Percentiles rank a stretch among this genome's conserved stretches.
Conservation (phyloP, 2,888 invertebrate genomes). For the Mythimna albipuncta region DNA sequence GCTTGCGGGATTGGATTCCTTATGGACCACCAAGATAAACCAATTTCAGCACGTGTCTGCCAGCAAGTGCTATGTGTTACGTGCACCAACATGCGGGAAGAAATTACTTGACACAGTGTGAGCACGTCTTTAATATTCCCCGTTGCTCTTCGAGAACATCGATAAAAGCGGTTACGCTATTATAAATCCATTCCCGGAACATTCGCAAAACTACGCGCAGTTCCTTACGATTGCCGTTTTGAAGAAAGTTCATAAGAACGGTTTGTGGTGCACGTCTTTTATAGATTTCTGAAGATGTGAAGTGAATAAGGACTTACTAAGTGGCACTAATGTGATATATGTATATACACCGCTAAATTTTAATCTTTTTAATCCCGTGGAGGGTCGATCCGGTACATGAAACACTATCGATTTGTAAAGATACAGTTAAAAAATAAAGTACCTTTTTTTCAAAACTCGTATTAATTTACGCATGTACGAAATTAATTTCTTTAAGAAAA, state of each 20-base stretch:
- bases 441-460: too few relatives aligned
- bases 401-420: too few relatives aligned
- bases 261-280: conserved; percentile 5
- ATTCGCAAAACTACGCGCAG: conserved; percentile 34
- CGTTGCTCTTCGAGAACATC: conserved; percentile 39
- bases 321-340: too few relatives aligned
- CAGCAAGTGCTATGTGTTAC: neutral
- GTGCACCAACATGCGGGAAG: neutral
- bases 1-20: too few relatives aligned
- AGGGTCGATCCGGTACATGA: too few relatives aligned
- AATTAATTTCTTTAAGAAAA: too few relatives aligned
- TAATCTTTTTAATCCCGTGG: too few relatives aligned
- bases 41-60: neutral
- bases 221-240: conserved; percentile 25
- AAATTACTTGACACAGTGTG: conserved; percentile 25
- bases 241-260: conserved; percentile 11
- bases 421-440: too few relatives aligned
- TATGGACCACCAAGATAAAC: neutral
- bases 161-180: conserved; percentile 60
- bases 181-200: conserved; percentile 64
- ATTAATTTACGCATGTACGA: too few relatives aligned
- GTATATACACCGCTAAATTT: too few relatives aligned
- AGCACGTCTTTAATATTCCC: conserved; percentile 37
- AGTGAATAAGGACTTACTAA: neutral
- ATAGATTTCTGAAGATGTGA: neutral